Base-by-base conservation (phyloP, 64 coral and sea anemone species). In the Porites australiensis region DNA sequence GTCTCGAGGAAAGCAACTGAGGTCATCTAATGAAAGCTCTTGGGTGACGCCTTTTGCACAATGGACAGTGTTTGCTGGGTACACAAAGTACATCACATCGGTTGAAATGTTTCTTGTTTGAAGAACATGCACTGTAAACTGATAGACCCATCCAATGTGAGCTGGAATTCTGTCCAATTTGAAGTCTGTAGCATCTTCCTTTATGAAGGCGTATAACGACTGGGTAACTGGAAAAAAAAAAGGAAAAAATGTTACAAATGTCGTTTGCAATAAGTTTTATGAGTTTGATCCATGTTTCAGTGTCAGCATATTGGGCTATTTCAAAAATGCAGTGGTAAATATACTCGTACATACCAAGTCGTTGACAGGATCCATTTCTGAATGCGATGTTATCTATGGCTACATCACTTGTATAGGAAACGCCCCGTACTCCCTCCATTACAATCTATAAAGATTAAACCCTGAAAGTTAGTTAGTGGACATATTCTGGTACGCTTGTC, bases 21-120 rank as follows among this genome's bases (percentile, higher is more conserved):
- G 60, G 8, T 70, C 50, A 44, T 9, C 5, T 21, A 87, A 44
- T 54, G 72, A 77, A 6, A 93, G 63, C 3, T 85, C 13, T 22
- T 14, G 66, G 7, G 91, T 77, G 9, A 93, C 11, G 58, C 69
- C 20, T 7, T 76, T 86, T 64, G 16, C 15, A 84, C 81, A 84
- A 69, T 76, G 15, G 12, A 15, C 43, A 44, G 63, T 70, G 52
- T 64, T 70, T 72, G 27, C 43, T 12, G 90, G 80, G 23, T 93
- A 93, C 19, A 66, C 45, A 52, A 93, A 93, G 58, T 93, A 93
- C 43, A 93, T 27, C 37, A 58, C 71, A 52, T 93, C 91, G 23
- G 21, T 12, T 2, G 77, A 69, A 16, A 37, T 76, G 20, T 46
- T 78, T 14, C 50, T 77, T 1, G 82, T 87, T 78, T 93, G 91